Evolutionary conservation across 1,140 invertebrate species (phyloP), one percentile per base, ranked within the genome.

Genomic region (Penaeus indicus): DNA sequence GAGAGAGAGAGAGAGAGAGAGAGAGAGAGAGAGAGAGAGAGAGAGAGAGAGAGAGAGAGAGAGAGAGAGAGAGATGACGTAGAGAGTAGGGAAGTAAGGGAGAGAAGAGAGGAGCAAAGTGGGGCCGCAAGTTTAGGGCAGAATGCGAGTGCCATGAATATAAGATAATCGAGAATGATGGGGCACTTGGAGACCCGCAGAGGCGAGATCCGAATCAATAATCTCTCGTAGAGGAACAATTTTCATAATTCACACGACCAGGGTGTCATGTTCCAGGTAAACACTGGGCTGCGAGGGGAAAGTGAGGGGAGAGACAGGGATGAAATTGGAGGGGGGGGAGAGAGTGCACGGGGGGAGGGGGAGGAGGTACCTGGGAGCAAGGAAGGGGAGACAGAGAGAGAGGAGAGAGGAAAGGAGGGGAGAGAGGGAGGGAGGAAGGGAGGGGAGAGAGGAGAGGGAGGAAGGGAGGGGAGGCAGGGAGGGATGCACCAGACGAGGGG

Each of bases 31-130:
- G 25, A 75, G 69, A 75, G 69, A 75, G 69, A 75, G 69, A 84
- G 63, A 84, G 82, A 84, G 82, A 69, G 82, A 84, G 82, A 69
- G 82, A 69, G 38, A 69, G 27, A 84, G 32, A 42, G 38, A 19
- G 62, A 67, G 63, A 64, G 81, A 64, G 25, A 25, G 22, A 64
- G 54, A 64, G 81, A 67, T 60, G 81, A 64, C 21, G 32, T 18
- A 19, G 80, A 32, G 62, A 22, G 27, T 42, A 72, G 42, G 21
- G 42, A 5, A 67, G 47, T 63, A 19, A 75, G 64, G 83, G 75
- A 16, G 61, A 64, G n/a, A 8, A 83, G 62, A 64, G 60, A n/a
- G n/a, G 18, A 83, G 60, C 27, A 10, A 19, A 62, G 42, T 10
- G 60, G 10, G 60, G 13, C 54, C 54, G 54, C 11, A 54, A 54